A percentile compares a stretch with the other conserved stretches of the same genome.
These are phyloP conservation scores for Atherinomorus stipes DNA, from an alignment of 2,113 vertebrate genomes.

Conservation along the genomic window DNA sequence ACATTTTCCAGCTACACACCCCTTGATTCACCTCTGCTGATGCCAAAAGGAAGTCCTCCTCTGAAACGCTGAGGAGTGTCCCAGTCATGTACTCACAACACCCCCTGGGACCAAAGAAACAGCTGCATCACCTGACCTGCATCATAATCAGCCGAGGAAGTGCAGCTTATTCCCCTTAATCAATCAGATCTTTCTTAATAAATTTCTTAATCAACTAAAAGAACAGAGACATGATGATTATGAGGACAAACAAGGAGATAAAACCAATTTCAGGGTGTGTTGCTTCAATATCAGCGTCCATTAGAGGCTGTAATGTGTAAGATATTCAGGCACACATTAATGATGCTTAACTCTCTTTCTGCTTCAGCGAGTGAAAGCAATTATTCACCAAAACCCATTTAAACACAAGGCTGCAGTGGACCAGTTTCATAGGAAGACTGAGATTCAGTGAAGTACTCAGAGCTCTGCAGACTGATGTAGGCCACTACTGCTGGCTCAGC, in stretches of 20 bases:
- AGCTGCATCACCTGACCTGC: slow-evolving; percentile 44
- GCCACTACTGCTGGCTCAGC: slow-evolving; percentile 72
- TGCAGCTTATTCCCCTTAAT: not conserved
- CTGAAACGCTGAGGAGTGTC: slow-evolving; percentile 42
- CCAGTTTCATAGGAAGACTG: slow-evolving; percentile 10
- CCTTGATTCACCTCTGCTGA: slow-evolving; percentile 33
- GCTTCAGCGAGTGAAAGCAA: not conserved
- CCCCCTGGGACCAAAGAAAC: slow-evolving; percentile 39
- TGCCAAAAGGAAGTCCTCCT: slow-evolving; percentile 49
- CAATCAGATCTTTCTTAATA: not conserved
- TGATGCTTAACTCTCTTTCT: not conserved
- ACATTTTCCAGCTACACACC: slow-evolving; percentile 41
- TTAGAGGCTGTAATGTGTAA: slow-evolving; percentile 26
- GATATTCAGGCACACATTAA: not conserved
- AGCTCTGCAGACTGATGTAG: slow-evolving; percentile 58
- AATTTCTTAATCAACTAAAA: not conserved
- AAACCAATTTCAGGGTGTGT: not conserved
- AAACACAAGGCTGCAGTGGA: not conserved
- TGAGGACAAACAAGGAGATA: not conserved
- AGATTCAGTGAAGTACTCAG: slow-evolving; percentile 18
- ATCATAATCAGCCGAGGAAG: slow-evolving; percentile 23
- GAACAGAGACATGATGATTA: not conserved
- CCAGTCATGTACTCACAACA: slow-evolving; percentile 53
- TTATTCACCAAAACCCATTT: not conserved
- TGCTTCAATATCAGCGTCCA: slow-evolving; percentile 1